Conservation (phyloP, 2,888 invertebrate genomes). For the Cetonia aurata region DNA sequence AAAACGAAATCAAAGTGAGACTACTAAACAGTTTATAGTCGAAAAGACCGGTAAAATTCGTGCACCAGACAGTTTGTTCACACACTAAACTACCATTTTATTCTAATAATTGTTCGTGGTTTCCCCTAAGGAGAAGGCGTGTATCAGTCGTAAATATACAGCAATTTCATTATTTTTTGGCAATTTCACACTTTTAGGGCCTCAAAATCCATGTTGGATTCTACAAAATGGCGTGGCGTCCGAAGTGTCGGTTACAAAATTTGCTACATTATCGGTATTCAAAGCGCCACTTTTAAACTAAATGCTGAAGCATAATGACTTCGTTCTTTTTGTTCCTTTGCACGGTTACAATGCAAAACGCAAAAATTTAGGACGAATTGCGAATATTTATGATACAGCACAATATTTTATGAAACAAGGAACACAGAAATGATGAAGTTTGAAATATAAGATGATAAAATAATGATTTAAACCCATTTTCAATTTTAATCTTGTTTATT, state of each 20-base stretch:
- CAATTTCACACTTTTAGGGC: slow-evolving; percentile 38
- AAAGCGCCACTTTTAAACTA: slow-evolving; percentile 10
- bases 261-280: slow-evolving; percentile 9
- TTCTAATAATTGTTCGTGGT: slow-evolving; percentile 28
- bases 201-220: slow-evolving; percentile 49
- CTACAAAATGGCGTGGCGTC: slow-evolving; percentile 62
- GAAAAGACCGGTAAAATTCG: slow-evolving; percentile 43
- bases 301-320: neutral
- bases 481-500: no score
- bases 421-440: no score
- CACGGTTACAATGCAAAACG: no score
- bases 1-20: slow-evolving; percentile 38
- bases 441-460: no score
- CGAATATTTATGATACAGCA: no score
- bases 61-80: slow-evolving; percentile 37
- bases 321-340: no score
- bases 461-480: no score
- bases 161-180: slow-evolving; percentile 37
- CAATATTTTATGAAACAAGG: no score
- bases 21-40: slow-evolving; percentile 26
- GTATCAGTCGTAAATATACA: slow-evolving; percentile 32
- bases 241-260: slow-evolving; percentile 41
- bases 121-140: slow-evolving; percentile 1
- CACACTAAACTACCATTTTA: slow-evolving; percentile 40
- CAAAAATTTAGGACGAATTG: no score